These are phyloP conservation scores for Hypsopygia costalis DNA, from an alignment of 2,888 invertebrate species.

Conservation along the genomic window DNA sequence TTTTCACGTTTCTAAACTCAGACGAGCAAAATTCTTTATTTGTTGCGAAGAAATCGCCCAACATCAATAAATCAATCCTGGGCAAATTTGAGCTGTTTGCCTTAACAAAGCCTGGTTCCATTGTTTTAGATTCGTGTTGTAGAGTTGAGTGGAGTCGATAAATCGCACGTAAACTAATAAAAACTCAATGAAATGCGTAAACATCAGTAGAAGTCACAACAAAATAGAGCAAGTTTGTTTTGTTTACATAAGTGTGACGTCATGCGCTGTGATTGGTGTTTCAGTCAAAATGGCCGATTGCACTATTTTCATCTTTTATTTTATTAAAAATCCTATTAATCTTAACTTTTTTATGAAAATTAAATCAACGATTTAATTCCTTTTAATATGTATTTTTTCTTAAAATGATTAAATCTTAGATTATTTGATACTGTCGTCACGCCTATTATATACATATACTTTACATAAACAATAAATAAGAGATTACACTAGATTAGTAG, in stretches of 20 bases:
- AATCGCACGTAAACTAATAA: neutral
- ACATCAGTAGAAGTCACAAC: neutral
- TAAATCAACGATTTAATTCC: too few species aligned
- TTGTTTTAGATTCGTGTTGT: neutral
- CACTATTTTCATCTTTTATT: conserved; percentile 5
- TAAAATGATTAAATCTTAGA: neutral
- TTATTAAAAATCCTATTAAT: too few species aligned
- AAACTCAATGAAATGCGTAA: neutral
- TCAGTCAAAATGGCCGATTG: conserved; percentile 3
- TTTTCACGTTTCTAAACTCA: conserved; percentile 10
- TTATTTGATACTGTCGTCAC: conserved; percentile 4
- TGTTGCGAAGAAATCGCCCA: conserved; percentile 9
- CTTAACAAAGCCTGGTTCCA: neutral
- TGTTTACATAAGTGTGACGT: conserved; percentile 3
- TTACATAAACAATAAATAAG: too few species aligned
- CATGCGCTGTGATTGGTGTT: conserved; percentile 6
- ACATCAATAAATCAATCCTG: conserved; percentile 10
- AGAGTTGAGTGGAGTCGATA: neutral
- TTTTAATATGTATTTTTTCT: neutral
- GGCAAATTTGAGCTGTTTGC: conserved; percentile 10
- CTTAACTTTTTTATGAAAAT: too few species aligned
- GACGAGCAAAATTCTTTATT: conserved; percentile 12
- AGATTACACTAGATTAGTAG: too few species aligned
- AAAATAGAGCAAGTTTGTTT: neutral
- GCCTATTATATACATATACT: conserved; percentile 9